Conservation (phyloP, 2,888 invertebrate species). For the Cylloceria caligata region DNA sequence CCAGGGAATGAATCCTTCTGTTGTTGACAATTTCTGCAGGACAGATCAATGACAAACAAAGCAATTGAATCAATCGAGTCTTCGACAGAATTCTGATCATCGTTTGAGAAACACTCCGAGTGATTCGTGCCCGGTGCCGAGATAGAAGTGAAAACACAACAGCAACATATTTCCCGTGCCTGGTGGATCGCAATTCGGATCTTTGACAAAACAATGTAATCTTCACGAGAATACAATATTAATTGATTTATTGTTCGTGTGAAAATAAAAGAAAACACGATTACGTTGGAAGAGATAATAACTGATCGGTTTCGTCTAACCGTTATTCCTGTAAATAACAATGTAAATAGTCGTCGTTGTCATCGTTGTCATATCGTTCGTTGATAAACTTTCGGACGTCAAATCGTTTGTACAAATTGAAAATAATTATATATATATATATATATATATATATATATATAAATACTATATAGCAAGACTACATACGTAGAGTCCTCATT, state of each 20-base stretch:
- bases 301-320: slow-evolving; percentile 26
- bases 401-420: slow-evolving; percentile 27
- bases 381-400: slow-evolving; percentile 13
- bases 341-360: slow-evolving; percentile 67
- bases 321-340: slow-evolving; percentile 64
- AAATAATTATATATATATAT: slow-evolving; percentile 25
- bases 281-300: slow-evolving; percentile 34
- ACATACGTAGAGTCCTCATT: slow-evolving; percentile 44
- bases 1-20: slow-evolving; percentile 76
- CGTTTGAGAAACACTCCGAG: not conserved
- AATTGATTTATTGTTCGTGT: slow-evolving; percentile 23
- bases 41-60: slow-evolving; percentile 16
- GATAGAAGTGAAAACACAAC: not conserved
- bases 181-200: slow-evolving; percentile 16
- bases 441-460: too few species aligned
- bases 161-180: not conserved
- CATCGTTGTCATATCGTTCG: slow-evolving; percentile 37
- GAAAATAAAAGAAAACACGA: slow-evolving; percentile 30
- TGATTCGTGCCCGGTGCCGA: not conserved
- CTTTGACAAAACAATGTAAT: not conserved
- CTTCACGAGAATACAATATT: slow-evolving; percentile 14
- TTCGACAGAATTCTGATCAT: slow-evolving; percentile 8
- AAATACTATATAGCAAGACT: slow-evolving; percentile 57
- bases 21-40: slow-evolving; percentile 7
- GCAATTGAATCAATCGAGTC: slow-evolving; percentile 2